Evolutionary conservation across 2,888 invertebrate species (phyloP), one percentile per base, ranked within the genome.

Genomic region (Scaptodrosophila latifasciaeformis): DNA sequence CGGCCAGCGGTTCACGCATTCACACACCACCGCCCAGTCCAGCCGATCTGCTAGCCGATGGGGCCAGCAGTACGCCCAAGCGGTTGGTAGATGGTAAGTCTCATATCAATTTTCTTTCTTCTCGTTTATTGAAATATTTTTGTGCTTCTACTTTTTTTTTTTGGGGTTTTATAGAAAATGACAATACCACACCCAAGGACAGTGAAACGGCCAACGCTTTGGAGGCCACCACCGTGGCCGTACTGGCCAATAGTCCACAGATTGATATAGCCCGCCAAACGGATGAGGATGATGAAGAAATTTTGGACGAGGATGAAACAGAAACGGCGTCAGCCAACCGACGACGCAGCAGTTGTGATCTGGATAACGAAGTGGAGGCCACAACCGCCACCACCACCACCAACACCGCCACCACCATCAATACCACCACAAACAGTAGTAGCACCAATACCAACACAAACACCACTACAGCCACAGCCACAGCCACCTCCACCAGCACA

Each of bases 11-110:
- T 60, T 90, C 89, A 84, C 89, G 90, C 81, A 91, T 91, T 57
- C 94, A 90, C 84, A 92, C 93, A 49, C 93, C 93, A 64, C 91
- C 90, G 17, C 93, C 92, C 35, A 91, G 90, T 70, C 92, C 92
- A 49, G 91, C 91, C 49, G 92, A 92, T 74, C 86, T 93, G 69
- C 91, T 93, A 82, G 93, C 92, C 75, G 93, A 92, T 61, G 93
- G 93, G n/a, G 93, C 93, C 50, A 92, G 92, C 13, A 93, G 93
- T 70, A 93, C 94, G 29, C 93, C 94, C 51, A 91, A 92, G 80
- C 87, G 92, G 61, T 86, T 92, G 59, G 88, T 91, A 62, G 90
- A 89, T 63, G 90, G 90, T 89, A 87, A 87, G 83, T 80, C 30
- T 24, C 12, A 37, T n/a, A 27, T 9, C 21, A 13, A 40, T 24